These are phyloP conservation scores for Caranx melampygus DNA, from an alignment of 2,113 vertebrate genomes.

Conservation along the genomic window DNA sequence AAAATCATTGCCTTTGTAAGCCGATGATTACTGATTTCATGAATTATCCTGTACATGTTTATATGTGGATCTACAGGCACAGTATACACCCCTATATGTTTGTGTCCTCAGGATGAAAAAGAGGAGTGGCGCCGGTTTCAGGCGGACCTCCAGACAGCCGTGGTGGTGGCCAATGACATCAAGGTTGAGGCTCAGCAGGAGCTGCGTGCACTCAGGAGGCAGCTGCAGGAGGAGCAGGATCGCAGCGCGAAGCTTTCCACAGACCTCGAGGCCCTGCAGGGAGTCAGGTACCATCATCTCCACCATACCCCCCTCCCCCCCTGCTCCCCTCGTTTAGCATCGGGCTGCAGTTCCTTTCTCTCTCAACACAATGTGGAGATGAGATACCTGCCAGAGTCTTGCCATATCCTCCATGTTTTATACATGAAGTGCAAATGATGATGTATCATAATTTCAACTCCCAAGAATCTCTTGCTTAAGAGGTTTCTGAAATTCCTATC, in stretches of 20 bases:
- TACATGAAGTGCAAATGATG: not conserved
- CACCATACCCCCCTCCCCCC: conserved; percentile 1
- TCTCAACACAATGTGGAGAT: conserved; percentile 54
- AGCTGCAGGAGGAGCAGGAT: conserved; percentile 94
- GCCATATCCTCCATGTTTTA: conserved; percentile 53
- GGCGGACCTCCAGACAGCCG: conserved; percentile 96
- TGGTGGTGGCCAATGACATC: conserved; percentile 98
- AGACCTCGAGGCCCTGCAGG: conserved; percentile 91
- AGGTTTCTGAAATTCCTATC: conserved; percentile 23
- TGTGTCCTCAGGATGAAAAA: conserved; percentile 88
- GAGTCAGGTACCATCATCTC: conserved; percentile 84
- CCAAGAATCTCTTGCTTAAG: conserved; percentile 34
- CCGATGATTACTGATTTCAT: not conserved
- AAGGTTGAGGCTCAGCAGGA: conserved; percentile 98
- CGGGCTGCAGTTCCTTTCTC: conserved; percentile 63
- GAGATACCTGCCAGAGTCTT: conserved; percentile 69
- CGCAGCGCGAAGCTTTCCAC: conserved; percentile 87
- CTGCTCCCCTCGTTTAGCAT: conserved; percentile 48
- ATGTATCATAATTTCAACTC: not conserved
- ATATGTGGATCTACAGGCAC: not conserved
- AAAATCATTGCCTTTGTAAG: not conserved
- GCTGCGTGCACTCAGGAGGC: conserved; percentile 88
- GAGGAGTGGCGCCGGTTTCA: conserved; percentile 98
- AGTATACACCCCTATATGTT: not conserved
- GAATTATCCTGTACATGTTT: not conserved